phyloP scores from a whole-genome alignment of 2,113 vertebrate genomes.

The Bubo blakistoni region DNA sequence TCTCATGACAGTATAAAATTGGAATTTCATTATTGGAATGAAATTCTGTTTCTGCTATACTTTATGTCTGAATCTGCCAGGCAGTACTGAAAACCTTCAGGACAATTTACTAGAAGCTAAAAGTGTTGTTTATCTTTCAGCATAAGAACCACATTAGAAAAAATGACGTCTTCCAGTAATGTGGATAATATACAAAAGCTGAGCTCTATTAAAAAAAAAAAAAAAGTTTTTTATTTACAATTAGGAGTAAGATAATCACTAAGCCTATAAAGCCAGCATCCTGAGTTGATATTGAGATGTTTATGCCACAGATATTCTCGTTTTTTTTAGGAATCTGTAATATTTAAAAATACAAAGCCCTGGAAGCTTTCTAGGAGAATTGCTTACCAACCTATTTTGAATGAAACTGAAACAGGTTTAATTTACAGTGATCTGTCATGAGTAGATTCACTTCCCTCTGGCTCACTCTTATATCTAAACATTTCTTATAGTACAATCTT shows the following conservation, averaged over 20 bases:
- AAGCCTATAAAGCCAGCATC: background rate
- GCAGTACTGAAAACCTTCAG: background rate
- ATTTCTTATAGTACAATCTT: background rate
- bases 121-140: background rate
- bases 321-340: background rate
- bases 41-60: background rate
- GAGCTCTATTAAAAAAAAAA: background rate
- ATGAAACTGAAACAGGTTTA: background rate
- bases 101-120: background rate
- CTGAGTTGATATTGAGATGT: background rate
- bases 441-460: background rate
- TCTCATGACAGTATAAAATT: constrained; percentile 17
- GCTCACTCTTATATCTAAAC: background rate
- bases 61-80: background rate
- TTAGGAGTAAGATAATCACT: background rate
- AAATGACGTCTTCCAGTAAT: background rate
- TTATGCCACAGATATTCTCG: background rate
- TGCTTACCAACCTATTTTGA: background rate
- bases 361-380: background rate
- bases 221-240: background rate
- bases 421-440: background rate
- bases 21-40: background rate
- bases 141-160: background rate
- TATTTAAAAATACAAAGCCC: background rate
- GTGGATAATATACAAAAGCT: background rate